Conservation (phyloP, 2,113 vertebrate species). For the Ictalurus punctatus region DNA sequence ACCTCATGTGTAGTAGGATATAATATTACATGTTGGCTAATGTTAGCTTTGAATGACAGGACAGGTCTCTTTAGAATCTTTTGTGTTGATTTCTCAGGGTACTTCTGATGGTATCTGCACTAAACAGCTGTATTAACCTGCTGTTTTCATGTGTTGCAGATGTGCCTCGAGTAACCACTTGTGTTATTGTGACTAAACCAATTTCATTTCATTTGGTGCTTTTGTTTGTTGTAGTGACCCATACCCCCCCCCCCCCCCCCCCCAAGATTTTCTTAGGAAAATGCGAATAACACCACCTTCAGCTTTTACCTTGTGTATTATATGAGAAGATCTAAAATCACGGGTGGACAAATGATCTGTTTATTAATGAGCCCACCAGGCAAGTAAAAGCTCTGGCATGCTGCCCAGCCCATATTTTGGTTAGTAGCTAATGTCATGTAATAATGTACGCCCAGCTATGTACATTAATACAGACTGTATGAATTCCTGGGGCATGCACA, state of each 20-base stretch:
- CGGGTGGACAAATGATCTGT: neutral
- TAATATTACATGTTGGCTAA: neutral
- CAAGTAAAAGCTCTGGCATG: neutral
- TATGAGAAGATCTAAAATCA: neutral
- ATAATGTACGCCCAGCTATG: neutral
- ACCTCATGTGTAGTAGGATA: neutral
- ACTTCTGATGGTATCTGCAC: neutral
- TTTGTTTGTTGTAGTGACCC: neutral
- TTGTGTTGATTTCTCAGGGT: neutral
- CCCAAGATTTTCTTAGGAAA: neutral
- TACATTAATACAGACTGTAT: neutral
- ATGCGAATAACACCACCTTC: neutral
- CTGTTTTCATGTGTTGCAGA: neutral
- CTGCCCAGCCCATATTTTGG: neutral
- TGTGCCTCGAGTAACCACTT: neutral
- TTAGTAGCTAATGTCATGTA: neutral
- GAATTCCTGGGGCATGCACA: neutral
- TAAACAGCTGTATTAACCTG: neutral
- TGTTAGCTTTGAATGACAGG: neutral
- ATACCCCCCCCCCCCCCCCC: no score
- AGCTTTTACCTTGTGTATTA: neutral
- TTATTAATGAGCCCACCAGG: neutral
- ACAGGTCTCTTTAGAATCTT: neutral
- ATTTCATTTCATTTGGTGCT: neutral
- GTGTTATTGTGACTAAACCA: neutral